Evolutionary conservation across 2,797 vertebrate species (phyloP), one percentile per base, ranked within the genome.

Genomic region (Fratercula arctica): DNA sequence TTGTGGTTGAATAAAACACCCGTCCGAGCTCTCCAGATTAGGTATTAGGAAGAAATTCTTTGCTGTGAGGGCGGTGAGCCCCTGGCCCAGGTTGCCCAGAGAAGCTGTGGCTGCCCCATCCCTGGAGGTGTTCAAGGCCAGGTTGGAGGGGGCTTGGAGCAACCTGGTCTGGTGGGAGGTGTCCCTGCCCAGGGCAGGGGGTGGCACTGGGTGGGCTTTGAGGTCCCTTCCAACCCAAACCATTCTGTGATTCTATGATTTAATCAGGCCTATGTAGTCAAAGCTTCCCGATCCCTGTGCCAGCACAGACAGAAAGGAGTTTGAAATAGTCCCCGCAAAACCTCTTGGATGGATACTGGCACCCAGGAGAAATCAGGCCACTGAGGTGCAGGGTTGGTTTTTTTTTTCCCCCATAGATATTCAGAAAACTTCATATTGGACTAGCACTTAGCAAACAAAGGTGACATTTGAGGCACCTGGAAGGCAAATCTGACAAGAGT

Each of bases 381-480:
- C 66, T 73, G 84, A 89, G 86, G 67, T 51, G 39, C 79, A 39
- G 29, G 21, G n/a, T 12, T 51, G 63, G 3, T 41, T 25, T 0
- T 10, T 11, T 24, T 51, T 68, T 78, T 91, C 25, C 46, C 51
- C 53, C 12, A 0, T 29, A 82, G 74, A n/a, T 79, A 48, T 43
- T 95, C 59, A 93, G 77, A 78, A 94, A 88, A 59, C 53, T 79
- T 95, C 80, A 74, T 95, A 94, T 90, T 82, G 63, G 46, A 11
- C 87, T 66, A 87, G 56, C 54, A 53, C 43, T 86, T 69, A 23
- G 84, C 80, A 95, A 95, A 93, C 88, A 89, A 10, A 48, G 50
- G 74, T 95, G 95, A 94, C 86, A 94, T 94, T 93, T 95, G 70
- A 93, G 78, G 74, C 84, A 90, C 60, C 67, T 93, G 63, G 51